Base-by-base conservation (phyloP, 1,140 invertebrate genomes). In the Homarus americanus region DNA sequence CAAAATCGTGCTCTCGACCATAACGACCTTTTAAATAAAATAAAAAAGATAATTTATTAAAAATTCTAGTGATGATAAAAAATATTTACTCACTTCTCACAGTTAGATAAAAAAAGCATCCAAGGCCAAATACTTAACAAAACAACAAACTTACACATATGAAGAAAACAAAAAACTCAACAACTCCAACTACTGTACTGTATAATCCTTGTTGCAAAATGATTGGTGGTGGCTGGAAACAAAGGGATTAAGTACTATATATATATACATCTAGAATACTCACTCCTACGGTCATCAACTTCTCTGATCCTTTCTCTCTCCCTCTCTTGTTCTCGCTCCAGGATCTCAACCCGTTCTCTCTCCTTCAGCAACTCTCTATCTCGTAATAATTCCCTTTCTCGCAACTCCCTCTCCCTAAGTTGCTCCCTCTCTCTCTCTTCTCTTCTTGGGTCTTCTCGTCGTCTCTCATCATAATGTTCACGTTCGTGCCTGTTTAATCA, bases 361-460 rank as follows among this genome's bases (percentile, higher is more conserved):
- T 90, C 80, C 82, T 90, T 83, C n/a, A 90, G 15, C 69, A 90
- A 72, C 44, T 90, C 88, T 58, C 88, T 69, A 5, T 83, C 82
- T 40, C 63, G 69, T n/a, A 79, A 44, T 3, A 88, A 49, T 36
- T 88, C 86, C 28, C 86, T 82, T 63, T 88, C 86, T 28, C 86
- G 32, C 75, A 88, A 38, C 34, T 90, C 88, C 41, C 88, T 73
- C 40, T 90, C 88, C 32, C 88, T 76, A 80, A 88, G 66, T 53
- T 90, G 80, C 73, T 90, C 88, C 69, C 88, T 73, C 36, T 90
- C 88, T 58, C 80, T 72, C 24, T 90, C 88, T 41, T 90, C 88
- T 78, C 88, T 75, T 34, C 88, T 73, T 63, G 80, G 66, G 32
- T 90, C 88, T 53, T 90, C 88, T 28, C 88, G 69, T 10, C 88